These are phyloP conservation scores for Ophiothrix spiculata DNA, from an alignment of 35 echinoderm and acorn worm genomes.

Conservation along the genomic window DNA sequence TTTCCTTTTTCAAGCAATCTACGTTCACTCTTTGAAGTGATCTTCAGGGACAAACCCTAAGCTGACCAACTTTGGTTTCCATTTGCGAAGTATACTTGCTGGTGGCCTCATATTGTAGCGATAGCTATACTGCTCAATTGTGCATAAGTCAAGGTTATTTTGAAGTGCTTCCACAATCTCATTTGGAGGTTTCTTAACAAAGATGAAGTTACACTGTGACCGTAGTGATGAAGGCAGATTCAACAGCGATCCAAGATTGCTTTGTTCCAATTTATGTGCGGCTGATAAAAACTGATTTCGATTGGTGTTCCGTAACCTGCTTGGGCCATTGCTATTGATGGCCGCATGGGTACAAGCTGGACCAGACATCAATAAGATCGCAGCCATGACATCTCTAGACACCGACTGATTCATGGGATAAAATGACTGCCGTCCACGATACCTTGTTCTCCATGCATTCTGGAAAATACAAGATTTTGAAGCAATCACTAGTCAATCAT, in stretches of 20 bases:
- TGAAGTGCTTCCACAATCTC: neutral
- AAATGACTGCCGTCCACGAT: neutral
- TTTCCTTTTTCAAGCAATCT: too few relatives aligned
- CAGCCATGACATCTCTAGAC: neutral
- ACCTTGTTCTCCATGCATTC: neutral
- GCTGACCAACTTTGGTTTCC: neutral
- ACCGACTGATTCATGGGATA: neutral
- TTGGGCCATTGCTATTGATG: neutral
- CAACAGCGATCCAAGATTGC: neutral
- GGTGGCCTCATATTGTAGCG: neutral
- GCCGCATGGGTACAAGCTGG: neutral
- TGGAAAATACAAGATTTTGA: neutral
- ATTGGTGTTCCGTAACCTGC: neutral
- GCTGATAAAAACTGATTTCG: neutral
- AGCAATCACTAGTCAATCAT: too few relatives aligned
- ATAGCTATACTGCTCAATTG: neutral
- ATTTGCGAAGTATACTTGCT: neutral
- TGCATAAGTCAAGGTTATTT: neutral
- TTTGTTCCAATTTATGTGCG: neutral
- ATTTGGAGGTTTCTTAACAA: neutral
- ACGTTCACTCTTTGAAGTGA: neutral
- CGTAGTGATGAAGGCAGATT: neutral
- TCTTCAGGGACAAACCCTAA: neutral
- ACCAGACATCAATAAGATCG: slow-evolving; percentile 1
- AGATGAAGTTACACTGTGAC: neutral